phyloP scores from a whole-genome alignment of 2,797 vertebrate species.

The Oophaga sylvatica region DNA sequence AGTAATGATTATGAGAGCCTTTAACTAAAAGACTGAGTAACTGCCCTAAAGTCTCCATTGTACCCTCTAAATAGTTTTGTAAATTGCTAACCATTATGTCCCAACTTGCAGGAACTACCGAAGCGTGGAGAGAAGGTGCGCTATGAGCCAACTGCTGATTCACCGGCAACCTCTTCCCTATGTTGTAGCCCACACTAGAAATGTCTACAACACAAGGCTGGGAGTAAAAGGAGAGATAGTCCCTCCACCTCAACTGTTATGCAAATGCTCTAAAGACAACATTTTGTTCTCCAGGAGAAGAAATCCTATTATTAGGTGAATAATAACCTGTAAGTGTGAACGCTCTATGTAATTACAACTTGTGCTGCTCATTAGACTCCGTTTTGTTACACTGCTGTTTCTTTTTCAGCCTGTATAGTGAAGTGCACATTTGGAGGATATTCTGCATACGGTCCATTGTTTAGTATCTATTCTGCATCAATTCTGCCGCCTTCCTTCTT shows the following conservation, averaged over 20 bases:
- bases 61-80: neutral
- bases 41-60: no score
- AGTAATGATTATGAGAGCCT: no score
- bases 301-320: slow-evolving; percentile 2
- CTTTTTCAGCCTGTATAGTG: neutral
- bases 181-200: neutral
- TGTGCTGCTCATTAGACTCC: neutral
- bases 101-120: no score
- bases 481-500: slow-evolving; percentile 13
- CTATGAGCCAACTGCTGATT: no score
- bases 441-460: neutral
- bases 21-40: no score
- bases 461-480: neutral
- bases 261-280: neutral
- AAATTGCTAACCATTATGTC: no score
- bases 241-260: neutral
- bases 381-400: neutral
- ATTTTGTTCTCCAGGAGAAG: neutral
- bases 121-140: no score
- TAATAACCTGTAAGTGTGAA: slow-evolving; percentile 12
- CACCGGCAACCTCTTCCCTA: no score
- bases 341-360: neutral
- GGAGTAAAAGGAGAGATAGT: neutral
- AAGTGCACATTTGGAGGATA: neutral
- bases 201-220: neutral